Evolutionary conservation across 2,113 vertebrate genomes (phyloP), one percentile per base, ranked within the genome.

Genomic region (Centrocercus urophasianus): DNA sequence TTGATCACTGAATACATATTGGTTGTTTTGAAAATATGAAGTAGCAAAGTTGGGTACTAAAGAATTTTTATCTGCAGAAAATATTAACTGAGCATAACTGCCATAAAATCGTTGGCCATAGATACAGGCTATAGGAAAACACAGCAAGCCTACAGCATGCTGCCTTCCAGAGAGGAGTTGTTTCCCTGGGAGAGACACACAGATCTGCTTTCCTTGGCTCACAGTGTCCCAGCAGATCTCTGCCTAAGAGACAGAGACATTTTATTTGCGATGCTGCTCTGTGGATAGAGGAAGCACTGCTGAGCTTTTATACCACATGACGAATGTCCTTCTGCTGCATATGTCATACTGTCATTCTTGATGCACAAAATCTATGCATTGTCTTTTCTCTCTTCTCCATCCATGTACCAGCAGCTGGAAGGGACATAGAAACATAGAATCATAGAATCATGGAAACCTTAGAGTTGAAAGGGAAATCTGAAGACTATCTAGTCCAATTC

Each of bases 221-320:
- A 22, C 1, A 0, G 27, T 10, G 64, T 17, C 40, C 56, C n/a
- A 22, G 71, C 13, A 2, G 54, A 56, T 56, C 54, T 8, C 54
- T 30, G 28, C 54, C 54, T 30, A 30, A 32, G 34, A 30, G 72
- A 32, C 65, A n/a, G 25, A 25, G 18, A 38, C 7, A 36, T 30
- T 2, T 17, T 10, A 4, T 6, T 0, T 2, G 65, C 7, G 45
- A 9, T 0, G 1, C 61, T 43, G 42, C 13, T 2, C 18, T 6
- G 38, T 18, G 6, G 0, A 0, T 14, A 13, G 11, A 79, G 17
- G 6, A 30, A 48, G 18, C 19, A 0, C 1, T 4, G 54, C 43
- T 11, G 45, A 36, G 45, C 2, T 0, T 4, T 43, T 12, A 1
- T 2, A 6, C 5, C 40, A 6, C 0, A 0, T 0, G 24, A 13